Evolutionary conservation across 2,888 invertebrate genomes (phyloP).

Genomic region (Microplitis manilae): DNA sequence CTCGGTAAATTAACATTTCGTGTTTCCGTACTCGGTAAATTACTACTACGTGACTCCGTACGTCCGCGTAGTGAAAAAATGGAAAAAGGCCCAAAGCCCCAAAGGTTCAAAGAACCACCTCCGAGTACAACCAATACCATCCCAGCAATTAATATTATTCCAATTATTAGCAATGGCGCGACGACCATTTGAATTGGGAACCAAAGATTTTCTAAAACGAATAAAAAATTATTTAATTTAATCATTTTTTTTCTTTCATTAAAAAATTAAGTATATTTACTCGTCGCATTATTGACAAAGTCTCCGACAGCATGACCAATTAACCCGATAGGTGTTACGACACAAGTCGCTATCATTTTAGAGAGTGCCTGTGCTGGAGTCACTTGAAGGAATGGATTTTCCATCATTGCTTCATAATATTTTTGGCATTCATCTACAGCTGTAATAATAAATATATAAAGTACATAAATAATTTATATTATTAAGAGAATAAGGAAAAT

Average conservation of each 20-base stretch:
- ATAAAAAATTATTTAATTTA: slow-evolving; percentile 24
- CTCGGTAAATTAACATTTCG: background rate
- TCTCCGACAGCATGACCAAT: slow-evolving; percentile 53
- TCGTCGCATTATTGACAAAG: slow-evolving; percentile 58
- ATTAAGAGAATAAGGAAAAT: too few species aligned
- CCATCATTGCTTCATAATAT: slow-evolving; percentile 59
- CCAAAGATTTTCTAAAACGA: slow-evolving; percentile 53
- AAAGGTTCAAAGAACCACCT: slow-evolving; percentile 53
- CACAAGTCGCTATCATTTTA: slow-evolving; percentile 54
- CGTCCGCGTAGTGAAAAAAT: slow-evolving; percentile 46
- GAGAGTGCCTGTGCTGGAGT: slow-evolving; percentile 62
- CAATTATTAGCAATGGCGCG: slow-evolving; percentile 44
- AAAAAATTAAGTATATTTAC: slow-evolving; percentile 49
- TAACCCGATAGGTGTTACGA: slow-evolving; percentile 55
- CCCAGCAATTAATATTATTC: slow-evolving; percentile 43
- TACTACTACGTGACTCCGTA: background rate
- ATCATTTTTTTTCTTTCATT: background rate
- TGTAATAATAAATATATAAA: slow-evolving; percentile 29
- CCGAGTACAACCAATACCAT: slow-evolving; percentile 35
- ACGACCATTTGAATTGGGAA: slow-evolving; percentile 42
- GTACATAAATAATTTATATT: background rate
- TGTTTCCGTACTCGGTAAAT: background rate
- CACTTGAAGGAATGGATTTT: slow-evolving; percentile 59
- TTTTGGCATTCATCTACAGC: slow-evolving; percentile 58
- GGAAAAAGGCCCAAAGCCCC: slow-evolving; percentile 57